A percentile compares a stretch with the other conserved stretches of the same genome.
Evolutionary conservation across 2,888 invertebrate genomes (phyloP).

Genomic region (Himalopsyche kuldschensis): DNA sequence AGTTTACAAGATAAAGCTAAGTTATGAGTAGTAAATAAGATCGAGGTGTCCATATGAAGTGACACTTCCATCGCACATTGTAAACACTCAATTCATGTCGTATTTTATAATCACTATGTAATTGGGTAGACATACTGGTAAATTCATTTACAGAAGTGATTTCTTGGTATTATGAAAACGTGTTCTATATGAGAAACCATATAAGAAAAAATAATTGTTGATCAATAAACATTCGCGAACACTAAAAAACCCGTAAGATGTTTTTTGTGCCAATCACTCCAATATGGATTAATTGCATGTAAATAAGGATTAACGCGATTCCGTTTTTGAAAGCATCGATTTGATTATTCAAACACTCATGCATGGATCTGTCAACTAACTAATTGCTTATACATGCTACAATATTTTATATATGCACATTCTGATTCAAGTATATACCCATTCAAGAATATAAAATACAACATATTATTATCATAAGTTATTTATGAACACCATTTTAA

Average conservation of each 20-base stretch:
- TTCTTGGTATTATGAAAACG: neutral
- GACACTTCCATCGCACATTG: neutral
- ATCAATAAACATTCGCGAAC: constrained; percentile 17
- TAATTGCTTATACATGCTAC: neutral
- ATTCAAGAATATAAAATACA: no score
- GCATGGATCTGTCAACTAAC: neutral
- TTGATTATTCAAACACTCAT: neutral
- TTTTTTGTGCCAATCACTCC: neutral
- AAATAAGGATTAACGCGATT: neutral
- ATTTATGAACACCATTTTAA: no score
- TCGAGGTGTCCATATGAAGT: neutral
- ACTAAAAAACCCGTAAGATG: neutral
- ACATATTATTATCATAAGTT: no score
- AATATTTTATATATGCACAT: neutral
- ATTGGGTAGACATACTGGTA: neutral
- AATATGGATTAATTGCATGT: neutral
- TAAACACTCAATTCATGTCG: neutral
- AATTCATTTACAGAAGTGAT: neutral
- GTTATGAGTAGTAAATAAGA: neutral
- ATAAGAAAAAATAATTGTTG: constrained; percentile 10
- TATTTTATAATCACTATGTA: neutral
- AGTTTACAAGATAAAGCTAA: neutral
- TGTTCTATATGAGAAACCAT: neutral
- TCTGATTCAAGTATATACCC: no score
- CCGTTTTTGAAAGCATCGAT: neutral